Base-by-base conservation (phyloP, 2,888 invertebrate species). In the Brenthis hecate region DNA sequence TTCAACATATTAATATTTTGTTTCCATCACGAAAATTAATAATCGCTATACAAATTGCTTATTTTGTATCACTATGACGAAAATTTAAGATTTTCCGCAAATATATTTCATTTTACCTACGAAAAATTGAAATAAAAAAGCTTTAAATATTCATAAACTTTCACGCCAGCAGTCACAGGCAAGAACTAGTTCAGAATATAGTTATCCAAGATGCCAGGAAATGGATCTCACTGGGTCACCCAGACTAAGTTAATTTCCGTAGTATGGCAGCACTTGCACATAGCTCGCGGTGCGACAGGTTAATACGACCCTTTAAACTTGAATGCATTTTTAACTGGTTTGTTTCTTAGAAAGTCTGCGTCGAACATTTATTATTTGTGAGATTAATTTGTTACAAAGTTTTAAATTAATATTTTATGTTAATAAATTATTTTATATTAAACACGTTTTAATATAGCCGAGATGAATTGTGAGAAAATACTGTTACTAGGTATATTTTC, bases 201-300 rank as follows among this genome's bases (percentile, higher is more conserved):
- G 51, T 55, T 55, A 64, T 64, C 63, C 23, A 36, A n/a, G 43
- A 64, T 55, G 36, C 51, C 51, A 57, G 53, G 57, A 57, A 57
- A 53, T 57, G 36, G 57, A 51, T 53, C 13, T 65, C 54, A 13
- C 55, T 60, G 47, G 68, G 28, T 68, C 57, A 63, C 63, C 43
- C 68, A 73, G 73, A 72, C 72, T 75, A 76, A 82, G 78, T 80
- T 84, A 83, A 85, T 85, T 83, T 84, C 84, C 84, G 79, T 56
- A 72, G 74, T 73, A 72, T 73, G 70, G 56, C 43, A 66, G 56
- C 36, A 55, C 65, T 66, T 60, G 68, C 55, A 68, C 62, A 56
- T 61, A 71, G 66, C 69, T 71, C 16, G 58, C 65, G 54, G 67
- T 58, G 65, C 53, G 69, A 72, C 72, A 70, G 69, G 65, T 65